These are phyloP conservation scores for Sebastiscus albofasciatus DNA, from an alignment of 2,797 vertebrate genomes.

Conservation along the genomic window DNA sequence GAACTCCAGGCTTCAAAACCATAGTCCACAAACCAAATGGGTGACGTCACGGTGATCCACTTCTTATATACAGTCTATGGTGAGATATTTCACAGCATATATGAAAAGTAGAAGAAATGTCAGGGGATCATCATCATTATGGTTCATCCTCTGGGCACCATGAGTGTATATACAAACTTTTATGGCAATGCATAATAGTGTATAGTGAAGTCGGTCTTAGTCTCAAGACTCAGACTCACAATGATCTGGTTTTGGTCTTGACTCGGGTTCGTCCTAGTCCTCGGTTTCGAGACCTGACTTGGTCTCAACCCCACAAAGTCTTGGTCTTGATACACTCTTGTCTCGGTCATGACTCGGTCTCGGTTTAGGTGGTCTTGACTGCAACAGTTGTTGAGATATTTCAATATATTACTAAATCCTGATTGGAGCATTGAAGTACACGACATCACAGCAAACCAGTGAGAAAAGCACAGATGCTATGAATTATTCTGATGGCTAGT, in stretches of 20 bases:
- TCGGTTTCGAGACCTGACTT: no score
- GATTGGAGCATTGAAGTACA: background rate
- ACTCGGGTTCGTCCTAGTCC: no score
- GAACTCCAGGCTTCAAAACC: no score
- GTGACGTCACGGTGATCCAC: no score
- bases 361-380: no score
- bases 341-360: accelerated
- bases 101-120: background rate
- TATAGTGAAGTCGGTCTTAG: no score
- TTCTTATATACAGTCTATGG: background rate
- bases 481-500: background rate
- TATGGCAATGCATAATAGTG: background rate
- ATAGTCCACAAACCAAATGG: no score
- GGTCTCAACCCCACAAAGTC: no score
- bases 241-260: no score
- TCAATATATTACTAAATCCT: background rate
- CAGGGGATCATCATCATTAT: no score
- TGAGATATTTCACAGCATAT: background rate
- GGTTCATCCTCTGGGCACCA: background rate
- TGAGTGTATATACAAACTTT: background rate
- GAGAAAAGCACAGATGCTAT: background rate
- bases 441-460: background rate
- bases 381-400: background rate
- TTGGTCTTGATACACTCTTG: accelerated
- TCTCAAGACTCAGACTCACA: no score